Conservation (phyloP, 92 coral and sea anemone species). For the Siderastrea siderea region DNA sequence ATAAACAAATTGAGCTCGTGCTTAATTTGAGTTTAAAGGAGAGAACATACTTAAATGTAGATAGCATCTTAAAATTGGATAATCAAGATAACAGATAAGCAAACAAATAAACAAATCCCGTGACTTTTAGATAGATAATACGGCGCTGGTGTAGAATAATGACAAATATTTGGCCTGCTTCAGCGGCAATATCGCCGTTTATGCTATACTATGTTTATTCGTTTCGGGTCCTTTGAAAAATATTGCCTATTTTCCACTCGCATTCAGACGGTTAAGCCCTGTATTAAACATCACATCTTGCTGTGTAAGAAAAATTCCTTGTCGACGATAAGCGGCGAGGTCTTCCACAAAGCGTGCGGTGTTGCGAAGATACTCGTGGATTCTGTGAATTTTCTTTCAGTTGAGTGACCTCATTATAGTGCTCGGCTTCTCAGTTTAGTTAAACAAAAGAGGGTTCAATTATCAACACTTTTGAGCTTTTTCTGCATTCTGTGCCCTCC, state of each 20-base stretch:
- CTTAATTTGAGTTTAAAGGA: constrained; percentile 26
- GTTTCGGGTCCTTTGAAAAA: not conserved
- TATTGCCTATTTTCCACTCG: not conserved
- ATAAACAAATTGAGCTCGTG: constrained; percentile 22
- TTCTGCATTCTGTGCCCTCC: not conserved
- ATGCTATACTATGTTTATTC: not conserved
- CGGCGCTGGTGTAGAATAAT: not conserved
- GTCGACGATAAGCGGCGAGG: not conserved
- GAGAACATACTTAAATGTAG: constrained; percentile 29
- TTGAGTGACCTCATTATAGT: not conserved
- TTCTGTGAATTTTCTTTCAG: not conserved
- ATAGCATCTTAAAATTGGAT: constrained; percentile 53
- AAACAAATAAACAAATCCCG: constrained; percentile 50
- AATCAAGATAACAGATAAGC: constrained; percentile 52
- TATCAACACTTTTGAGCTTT: not conserved
- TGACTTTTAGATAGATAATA: constrained; percentile 25
- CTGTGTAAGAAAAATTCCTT: not conserved
- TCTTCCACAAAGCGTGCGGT: not conserved
- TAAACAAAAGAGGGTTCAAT: constrained; percentile 14
- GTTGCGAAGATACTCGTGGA: not conserved
- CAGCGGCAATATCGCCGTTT: not conserved
- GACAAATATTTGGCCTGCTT: constrained; percentile 18
- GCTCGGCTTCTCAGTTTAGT: constrained; percentile 13
- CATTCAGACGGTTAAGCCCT: not conserved
- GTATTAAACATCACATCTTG: not conserved